Evolutionary conservation across 1,140 invertebrate species (phyloP).

Genomic region (Berghia stephanieae): DNA sequence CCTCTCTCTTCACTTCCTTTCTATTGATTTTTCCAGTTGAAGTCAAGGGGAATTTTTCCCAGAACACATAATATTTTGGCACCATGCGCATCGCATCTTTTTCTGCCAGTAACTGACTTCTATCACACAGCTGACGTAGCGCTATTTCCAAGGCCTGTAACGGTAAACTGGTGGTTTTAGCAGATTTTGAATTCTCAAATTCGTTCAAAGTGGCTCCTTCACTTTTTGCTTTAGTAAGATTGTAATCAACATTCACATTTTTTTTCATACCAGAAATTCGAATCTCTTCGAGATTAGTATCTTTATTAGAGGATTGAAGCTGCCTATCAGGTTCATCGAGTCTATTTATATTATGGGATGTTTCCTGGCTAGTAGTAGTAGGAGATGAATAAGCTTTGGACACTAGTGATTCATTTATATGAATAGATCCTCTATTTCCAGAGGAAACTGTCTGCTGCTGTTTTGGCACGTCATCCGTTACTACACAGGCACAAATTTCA

Average conservation of each 20-base stretch:
- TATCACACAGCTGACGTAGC: constrained; percentile 24
- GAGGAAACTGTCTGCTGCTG: not conserved
- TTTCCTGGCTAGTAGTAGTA: not conserved
- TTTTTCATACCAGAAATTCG: not conserved
- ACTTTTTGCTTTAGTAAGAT: not conserved
- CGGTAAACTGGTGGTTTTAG: not conserved
- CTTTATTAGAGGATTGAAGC: not conserved
- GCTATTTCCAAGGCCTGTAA: constrained; percentile 10
- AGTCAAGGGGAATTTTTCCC: constrained; percentile 32
- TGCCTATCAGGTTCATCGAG: not conserved
- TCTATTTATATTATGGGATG: not conserved
- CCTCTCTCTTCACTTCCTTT: too few species aligned
- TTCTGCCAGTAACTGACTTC: not conserved
- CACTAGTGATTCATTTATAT: not conserved
- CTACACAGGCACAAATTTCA: constrained; percentile 40
- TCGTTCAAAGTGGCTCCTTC: not conserved
- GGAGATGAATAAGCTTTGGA: not conserved
- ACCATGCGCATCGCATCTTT: constrained; percentile 34
- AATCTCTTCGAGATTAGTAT: not conserved
- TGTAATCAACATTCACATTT: not conserved
- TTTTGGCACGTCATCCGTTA: constrained; percentile 15
- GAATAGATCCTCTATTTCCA: not conserved
- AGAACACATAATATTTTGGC: constrained; percentile 35
- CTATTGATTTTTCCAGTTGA: constrained; percentile 31
- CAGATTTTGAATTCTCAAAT: not conserved